Evolutionary conservation across 2,113 vertebrate species (phyloP), one percentile per base, ranked within the genome.

Genomic region (Myotis davidii): DNA sequence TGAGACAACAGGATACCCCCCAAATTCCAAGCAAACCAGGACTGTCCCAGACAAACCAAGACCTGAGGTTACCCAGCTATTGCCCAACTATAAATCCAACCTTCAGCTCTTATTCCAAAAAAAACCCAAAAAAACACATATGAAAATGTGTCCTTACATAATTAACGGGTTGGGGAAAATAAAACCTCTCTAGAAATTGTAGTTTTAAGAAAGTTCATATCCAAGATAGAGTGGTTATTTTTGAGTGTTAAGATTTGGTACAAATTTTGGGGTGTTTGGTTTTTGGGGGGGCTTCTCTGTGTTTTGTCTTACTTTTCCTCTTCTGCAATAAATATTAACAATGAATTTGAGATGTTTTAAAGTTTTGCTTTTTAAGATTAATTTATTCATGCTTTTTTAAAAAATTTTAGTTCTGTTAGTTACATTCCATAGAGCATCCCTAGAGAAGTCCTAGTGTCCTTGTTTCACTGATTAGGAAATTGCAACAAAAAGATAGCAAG

Each of bases 191-290:
- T 67, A 77, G n/a, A 96, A 93, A 88, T 21, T 73, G 34, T 81
- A 95, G 61, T 91, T 97, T 89, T 88, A 48, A 78, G 29, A 52
- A 93, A 88, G 34, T 78, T 82, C 48, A 61, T 81, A 72, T 78
- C 45, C n/a, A 76, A 87, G 32, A 69, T 87, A 69, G 13, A 96
- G 10, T 79, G 37, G 50, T 61, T 93, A 65, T 69, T 97, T 96
- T 84, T 90, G n/a, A 91, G 27, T 92, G 14, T 89, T 89, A 89
- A 84, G 42, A 91, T 78, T 85, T 65, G 20, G 5, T 81, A 32
- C 84, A 76, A 77, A 56, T 59, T 78, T 21, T 11, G 32, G n/a
- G 21, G 13, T 13, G 14, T 65, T 37, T 50, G 21, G 23, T 56
- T 37, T 34, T 32, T 64, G 21, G 59, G 56, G 59, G 59, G 10